Conservation (phyloP, 2,888 invertebrate genomes). For the Augochlorella aurata region DNA sequence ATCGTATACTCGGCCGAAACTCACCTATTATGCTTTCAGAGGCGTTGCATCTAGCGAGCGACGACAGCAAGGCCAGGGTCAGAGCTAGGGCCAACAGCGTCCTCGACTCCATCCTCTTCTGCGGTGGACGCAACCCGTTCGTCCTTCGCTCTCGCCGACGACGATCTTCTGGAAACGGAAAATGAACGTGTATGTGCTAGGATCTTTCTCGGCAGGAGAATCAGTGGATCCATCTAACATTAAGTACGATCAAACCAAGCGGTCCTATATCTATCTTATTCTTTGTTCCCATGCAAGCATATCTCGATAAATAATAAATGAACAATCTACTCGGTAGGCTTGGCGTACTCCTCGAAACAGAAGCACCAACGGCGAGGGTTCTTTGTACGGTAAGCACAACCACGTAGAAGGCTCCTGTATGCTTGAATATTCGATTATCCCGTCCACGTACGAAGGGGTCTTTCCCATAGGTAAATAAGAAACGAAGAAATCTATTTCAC, state of each 20-base stretch:
- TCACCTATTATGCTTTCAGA: conserved; percentile 79
- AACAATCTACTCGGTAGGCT: not conserved
- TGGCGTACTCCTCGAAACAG: not conserved
- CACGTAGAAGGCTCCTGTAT: not conserved
- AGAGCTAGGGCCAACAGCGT: conserved; percentile 67
- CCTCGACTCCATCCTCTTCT: conserved; percentile 61
- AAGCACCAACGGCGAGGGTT: not conserved
- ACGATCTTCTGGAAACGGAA: conserved; percentile 7
- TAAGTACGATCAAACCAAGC: not conserved
- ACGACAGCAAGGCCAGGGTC: conserved; percentile 69
- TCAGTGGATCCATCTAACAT: too few species aligned
- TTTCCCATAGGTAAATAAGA: too few species aligned
- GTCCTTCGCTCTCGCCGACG: conserved; percentile 8
- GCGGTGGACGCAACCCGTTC: conserved; percentile 12
- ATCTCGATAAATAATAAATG: conserved; percentile 6
- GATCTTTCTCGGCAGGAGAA: too few species aligned
- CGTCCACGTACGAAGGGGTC: not conserved
- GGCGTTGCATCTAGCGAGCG: conserved; percentile 67
- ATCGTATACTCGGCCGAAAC: conserved; percentile 35
- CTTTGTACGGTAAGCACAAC: not conserved
- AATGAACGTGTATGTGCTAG: not conserved
- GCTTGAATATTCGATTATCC: not conserved
- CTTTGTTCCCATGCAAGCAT: not conserved
- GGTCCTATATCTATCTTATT: not conserved
- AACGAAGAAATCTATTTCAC: not conserved